Evolutionary conservation across 2,888 invertebrate species (phyloP), one percentile per base, ranked within the genome.

Genomic region (Melipona beecheii): DNA sequence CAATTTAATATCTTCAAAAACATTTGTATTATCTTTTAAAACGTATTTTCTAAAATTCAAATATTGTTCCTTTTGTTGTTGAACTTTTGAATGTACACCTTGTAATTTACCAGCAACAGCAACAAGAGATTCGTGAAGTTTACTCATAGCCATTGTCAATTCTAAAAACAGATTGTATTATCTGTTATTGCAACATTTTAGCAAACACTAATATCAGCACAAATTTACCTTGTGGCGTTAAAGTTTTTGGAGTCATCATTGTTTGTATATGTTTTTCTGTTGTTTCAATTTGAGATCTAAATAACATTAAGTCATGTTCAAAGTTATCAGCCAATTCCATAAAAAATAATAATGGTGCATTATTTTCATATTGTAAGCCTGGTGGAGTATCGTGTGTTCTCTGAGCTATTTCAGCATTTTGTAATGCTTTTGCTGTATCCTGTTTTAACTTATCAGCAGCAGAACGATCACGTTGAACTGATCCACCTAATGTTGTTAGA

Each of bases 81-180:
- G 97, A 0, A 98, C 97, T 90, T 96, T 96, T 76, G 95, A 95
- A 92, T 98, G 98, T 0, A 98, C 96, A 6, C 97, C 96, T 91
- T 98, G 98, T 58, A 98, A 94, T 60, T 97, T 96, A 0, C 98
- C 98, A n/a, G 98, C 98, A 79, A 98, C 94, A 0, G 97, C 97
- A 54, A 98, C 97, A 90, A 98, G 96, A 4, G 98, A 97, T 93
- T 98, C 98, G 93, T 98, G 98, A 90, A 98, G 96, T 91, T 97
- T 96, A 54, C 96, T 96, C 94, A 98, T 96, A 27, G 98, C 97
- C 76, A 96, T 95, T 17, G 97, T 96, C 83, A 98, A 93, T 94
- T 98, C 98, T 97, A 94, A 11, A 95, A 94, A 71, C 13, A 73
- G 36, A 74, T 60, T 2, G 54, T 5, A 49, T 27, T 27, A 27